Base-by-base conservation (phyloP, 2,797 vertebrate genomes). In the Tenualosa thibaudeaui region DNA sequence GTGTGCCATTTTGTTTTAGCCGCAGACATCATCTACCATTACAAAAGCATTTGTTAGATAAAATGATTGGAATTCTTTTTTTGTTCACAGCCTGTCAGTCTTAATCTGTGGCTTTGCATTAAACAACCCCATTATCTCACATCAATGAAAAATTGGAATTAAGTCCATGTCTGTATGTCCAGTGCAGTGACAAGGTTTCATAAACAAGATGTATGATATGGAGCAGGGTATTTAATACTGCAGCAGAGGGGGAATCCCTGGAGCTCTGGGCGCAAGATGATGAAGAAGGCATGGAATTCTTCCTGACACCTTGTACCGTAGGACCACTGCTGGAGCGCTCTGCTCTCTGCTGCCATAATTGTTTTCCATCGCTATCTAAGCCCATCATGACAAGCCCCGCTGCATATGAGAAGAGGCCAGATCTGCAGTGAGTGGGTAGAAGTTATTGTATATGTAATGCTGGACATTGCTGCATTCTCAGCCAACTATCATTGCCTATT, bases 341-440 rank as follows among this genome's bases (percentile, higher is more conserved):
- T 46, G 37, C 71, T 43, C 8, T 40, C 40, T 5, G 40, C 19
- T 15, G 26, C 17, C 40, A 2, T 46, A 78, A 78, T 78, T 46
- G 17, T 78, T 40, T 37, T 19, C 68, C 19, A 17, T 46, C 6
- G 71, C 71, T 43, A 43, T 15, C 19, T 40, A 78, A 78, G 71
- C 40, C 71, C 40, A 40, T 26, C 85, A 82, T 85, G 85, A 87
- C 75, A 71, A 81, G 37, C 78, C 46, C 40, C 54, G 37, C 53
- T 65, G 60, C 81, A 78, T 40, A 40, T 49, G 37, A 81, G 83
- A 85, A 68, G 81, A 5, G 40, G 49, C 43, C n/a, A 31, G 83
- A 85, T 84, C 31, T 81, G 82, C 82, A 58, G 84, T 81, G 78
- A 78, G 17, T 68, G 62, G 62, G 62, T 10, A 68, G 24, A 5